Evolutionary conservation across 2,113 vertebrate species (phyloP).

Genomic region (Stigmatopora argus): DNA sequence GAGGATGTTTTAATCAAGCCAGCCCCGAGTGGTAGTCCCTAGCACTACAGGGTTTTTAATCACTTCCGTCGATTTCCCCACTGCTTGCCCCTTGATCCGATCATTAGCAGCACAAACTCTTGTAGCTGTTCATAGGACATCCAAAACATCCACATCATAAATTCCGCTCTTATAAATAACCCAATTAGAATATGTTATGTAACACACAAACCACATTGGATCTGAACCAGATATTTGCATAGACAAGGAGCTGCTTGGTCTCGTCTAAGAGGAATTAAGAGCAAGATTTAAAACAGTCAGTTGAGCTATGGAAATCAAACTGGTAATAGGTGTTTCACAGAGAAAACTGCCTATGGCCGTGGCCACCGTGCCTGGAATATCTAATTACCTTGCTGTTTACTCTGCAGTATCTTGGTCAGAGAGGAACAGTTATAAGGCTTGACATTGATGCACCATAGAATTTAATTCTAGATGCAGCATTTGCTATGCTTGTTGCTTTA

Average conservation of each 20-base stretch:
- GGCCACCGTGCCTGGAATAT: constrained; percentile 20
- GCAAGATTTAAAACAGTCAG: not conserved
- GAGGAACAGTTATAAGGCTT: constrained; percentile 1
- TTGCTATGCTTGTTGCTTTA: not conserved
- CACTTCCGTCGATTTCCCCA: too few relatives aligned
- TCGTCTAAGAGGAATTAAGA: constrained; percentile 2
- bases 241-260: constrained; percentile 3
- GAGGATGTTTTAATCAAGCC: too few relatives aligned
- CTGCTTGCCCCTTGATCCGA: too few relatives aligned
- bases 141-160: too few relatives aligned
- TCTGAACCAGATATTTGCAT: constrained; percentile 1
- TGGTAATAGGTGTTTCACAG: constrained; percentile 16
- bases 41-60: too few relatives aligned
- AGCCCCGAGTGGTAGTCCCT: too few relatives aligned
- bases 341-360: constrained; percentile 23
- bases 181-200: too few relatives aligned
- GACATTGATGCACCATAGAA: constrained; percentile 1
- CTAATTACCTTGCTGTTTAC: constrained; percentile 32
- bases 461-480: constrained; percentile 7
- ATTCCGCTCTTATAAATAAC: too few relatives aligned
- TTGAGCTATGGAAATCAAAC: constrained; percentile 1
- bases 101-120: too few relatives aligned
- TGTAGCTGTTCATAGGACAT: too few relatives aligned
- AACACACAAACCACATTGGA: not conserved
- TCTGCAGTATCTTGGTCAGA: constrained; percentile 7